Conservation (phyloP, 2,888 invertebrate genomes). For the Amphimallon solstitiale region DNA sequence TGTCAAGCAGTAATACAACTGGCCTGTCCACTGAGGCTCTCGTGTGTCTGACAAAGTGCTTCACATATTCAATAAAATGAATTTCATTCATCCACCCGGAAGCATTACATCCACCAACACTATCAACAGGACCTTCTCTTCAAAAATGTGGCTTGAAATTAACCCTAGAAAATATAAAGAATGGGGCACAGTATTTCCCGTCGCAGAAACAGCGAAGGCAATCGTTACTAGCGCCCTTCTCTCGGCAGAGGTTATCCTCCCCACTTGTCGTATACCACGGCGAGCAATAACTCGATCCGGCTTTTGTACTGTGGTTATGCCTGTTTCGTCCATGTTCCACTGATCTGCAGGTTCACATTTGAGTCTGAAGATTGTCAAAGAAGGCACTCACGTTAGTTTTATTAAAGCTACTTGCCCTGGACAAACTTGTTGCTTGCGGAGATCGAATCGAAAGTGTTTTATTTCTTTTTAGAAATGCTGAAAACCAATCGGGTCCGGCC, state of each 20-base stretch:
- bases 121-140: too few relatives aligned
- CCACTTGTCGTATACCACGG: too few relatives aligned
- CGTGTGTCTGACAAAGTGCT: too few relatives aligned
- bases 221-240: constrained; percentile 12
- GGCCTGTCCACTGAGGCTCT: too few relatives aligned
- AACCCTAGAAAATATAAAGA: too few relatives aligned
- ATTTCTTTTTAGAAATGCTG: constrained; percentile 8
- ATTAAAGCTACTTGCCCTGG: too few relatives aligned
- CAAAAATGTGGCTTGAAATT: too few relatives aligned
- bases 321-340: constrained; percentile 18
- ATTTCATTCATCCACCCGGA: too few relatives aligned
- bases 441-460: background rate
- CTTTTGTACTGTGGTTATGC: background rate
- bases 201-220: constrained; percentile 9
- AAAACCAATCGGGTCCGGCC: constrained; percentile 14
- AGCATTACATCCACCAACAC: too few relatives aligned
- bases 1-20: too few relatives aligned
- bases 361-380: constrained; percentile 15
- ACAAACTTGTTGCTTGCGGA: constrained; percentile 7
- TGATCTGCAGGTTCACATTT: background rate
- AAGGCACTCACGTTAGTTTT: constrained; percentile 14
- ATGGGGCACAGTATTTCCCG: background rate
- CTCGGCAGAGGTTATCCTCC: constrained; percentile 4
- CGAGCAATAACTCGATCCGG: too few relatives aligned
- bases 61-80: too few relatives aligned